Evolutionary conservation across 2,888 invertebrate genomes (phyloP), one percentile per base, ranked within the genome.

Genomic region (Malthinus flaveolus): DNA sequence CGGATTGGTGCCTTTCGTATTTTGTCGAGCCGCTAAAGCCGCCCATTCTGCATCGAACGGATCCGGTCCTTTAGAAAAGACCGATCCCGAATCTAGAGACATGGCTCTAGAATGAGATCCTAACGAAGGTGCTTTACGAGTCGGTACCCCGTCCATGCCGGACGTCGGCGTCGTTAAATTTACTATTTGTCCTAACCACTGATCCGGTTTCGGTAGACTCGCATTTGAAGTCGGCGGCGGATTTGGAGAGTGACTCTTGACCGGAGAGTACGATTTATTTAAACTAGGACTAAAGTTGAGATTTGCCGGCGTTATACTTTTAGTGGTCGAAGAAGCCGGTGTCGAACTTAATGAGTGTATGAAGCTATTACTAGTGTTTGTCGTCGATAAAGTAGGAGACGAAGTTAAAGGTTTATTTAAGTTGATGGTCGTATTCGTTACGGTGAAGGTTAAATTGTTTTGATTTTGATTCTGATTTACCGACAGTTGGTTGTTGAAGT

Each of bases 41-140:
- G 88, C 92, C 91, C 92, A 93, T 69, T 91, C 91, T 9, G 91
- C 91, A 73, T 93, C 91, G 73, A 93, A 93, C 0, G 93, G 92
- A 79, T 93, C 90, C 11, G 82, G 71, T 47, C 70, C 53, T 49
- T 49, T 49, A 1, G 59, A 46, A 45, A 52, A 57, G 6, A 57
- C 57, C n/a, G 68, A 66, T 1, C 77, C 78, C 0, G 83, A 80
- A 62, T 83, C 83, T 57, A 86, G 68, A 1, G 85, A 85, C 71
- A 83, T 83, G 1, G 86, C 82, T 37, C 86, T 78, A 8, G 81
- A 74, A 71, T 80, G 80, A 32, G 71, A 68, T 32, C 71, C 71
- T 58, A 83, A 80, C 50, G 85, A 78, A 36, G 84, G 82, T 10
- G 86, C 80, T 69, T 86, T 78, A 68, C 86, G 76, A 49, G 82